Percentiles rank a stretch among this genome's conserved stretches.
phyloP scores from a whole-genome alignment of 1,140 invertebrate genomes.

The Diuraphis noxia region DNA sequence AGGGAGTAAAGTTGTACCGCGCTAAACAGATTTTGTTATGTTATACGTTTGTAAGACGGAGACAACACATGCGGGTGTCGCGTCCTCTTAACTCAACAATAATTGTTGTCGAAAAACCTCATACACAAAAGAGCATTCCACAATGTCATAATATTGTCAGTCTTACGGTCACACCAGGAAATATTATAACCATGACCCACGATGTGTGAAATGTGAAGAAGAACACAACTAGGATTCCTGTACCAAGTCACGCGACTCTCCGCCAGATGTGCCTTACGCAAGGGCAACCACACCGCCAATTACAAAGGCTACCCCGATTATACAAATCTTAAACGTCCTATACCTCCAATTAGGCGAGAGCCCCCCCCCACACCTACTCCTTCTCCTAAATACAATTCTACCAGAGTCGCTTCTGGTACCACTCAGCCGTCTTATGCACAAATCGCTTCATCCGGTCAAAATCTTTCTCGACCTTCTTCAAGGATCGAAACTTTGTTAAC shows the following conservation, averaged over 20 bases:
- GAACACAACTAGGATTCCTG: not conserved
- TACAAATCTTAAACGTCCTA: not conserved
- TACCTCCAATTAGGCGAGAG: not conserved
- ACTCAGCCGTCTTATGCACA: not conserved
- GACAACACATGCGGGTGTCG: too few relatives aligned
- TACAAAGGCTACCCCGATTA: not conserved
- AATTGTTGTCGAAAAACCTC: too few relatives aligned
- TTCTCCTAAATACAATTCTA: too few relatives aligned
- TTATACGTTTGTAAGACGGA: too few relatives aligned
- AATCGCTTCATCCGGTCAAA: not conserved
- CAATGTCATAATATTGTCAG: not conserved
- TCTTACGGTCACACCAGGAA: not conserved
- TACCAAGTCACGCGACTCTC: not conserved
- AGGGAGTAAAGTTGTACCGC: too few relatives aligned
- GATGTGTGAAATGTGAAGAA: not conserved
- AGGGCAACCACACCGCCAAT: not conserved
- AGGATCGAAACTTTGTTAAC: not conserved
- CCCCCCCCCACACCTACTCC: not conserved
- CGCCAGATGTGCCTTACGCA: not conserved
- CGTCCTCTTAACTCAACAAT: too few relatives aligned
- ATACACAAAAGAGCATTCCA: too few relatives aligned
- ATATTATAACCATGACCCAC: not conserved
- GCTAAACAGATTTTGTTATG: too few relatives aligned
- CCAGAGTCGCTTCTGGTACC: not conserved
- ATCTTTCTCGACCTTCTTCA: not conserved